Conservation (phyloP, 2,797 vertebrate species). For the Aldrovandia affinis region DNA sequence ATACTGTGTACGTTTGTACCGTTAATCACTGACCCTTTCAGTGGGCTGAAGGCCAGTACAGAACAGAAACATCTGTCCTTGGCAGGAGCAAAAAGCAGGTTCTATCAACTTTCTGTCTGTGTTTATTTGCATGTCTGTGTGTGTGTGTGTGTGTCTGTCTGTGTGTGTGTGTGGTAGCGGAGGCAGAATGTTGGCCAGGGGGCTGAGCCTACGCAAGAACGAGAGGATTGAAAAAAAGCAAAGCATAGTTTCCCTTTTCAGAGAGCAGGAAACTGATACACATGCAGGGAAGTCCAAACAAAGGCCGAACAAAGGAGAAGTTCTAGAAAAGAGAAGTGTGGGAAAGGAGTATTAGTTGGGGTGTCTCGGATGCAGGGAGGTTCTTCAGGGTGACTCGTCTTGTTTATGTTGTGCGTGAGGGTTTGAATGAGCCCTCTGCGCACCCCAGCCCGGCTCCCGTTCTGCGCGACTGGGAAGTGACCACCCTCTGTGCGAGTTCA, state of each 20-base stretch:
- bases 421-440: neutral
- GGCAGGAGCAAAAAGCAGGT: neutral
- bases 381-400: neutral
- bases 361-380: neutral
- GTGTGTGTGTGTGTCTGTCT: too few relatives aligned
- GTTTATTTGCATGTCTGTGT: too few relatives aligned
- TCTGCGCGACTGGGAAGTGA: neutral
- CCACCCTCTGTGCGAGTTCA: neutral
- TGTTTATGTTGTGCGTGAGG: neutral
- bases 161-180: neutral
- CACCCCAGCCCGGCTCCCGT: neutral
- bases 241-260: conserved; percentile 9
- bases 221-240: neutral
- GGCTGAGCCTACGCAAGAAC: neutral
- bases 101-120: neutral
- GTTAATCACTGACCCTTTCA: neutral
- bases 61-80: conserved; percentile 1
- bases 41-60: neutral
- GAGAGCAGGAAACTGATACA: conserved; percentile 26
- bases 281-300: conserved; percentile 23
- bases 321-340: neutral
- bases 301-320: neutral
- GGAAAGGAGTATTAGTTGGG: neutral
- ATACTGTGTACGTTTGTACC: neutral
- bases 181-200: neutral